Conservation (phyloP, 2,113 vertebrate genomes). For the Pseudopodoces humilis region DNA sequence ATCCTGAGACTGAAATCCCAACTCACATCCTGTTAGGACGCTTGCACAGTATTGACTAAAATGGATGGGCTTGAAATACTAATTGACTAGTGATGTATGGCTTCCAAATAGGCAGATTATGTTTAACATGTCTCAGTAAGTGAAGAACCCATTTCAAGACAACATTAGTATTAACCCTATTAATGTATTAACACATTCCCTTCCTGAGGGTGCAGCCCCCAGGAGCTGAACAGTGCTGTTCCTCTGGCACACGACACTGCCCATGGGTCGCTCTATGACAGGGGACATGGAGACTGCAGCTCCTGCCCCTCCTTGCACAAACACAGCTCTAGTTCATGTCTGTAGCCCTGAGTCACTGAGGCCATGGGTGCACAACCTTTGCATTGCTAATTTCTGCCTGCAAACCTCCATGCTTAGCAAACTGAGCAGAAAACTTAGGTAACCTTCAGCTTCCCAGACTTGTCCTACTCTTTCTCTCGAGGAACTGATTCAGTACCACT, state of each 20-base stretch:
- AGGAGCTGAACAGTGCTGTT: rapidly evolving
- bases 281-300: not conserved
- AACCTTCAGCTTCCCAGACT: not conserved
- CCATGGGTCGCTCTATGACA: rapidly evolving
- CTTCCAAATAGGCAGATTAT: not conserved
- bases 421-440: not conserved
- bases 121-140: not conserved
- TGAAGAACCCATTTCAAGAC: not conserved
- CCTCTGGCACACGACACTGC: not conserved
- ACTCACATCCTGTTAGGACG: not conserved
- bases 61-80: not conserved
- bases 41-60: not conserved
- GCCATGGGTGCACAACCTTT: not conserved
- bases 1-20: not conserved
- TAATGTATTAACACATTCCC: not conserved
- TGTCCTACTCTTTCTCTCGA: not conserved
- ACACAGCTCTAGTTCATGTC: not conserved
- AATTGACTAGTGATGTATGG: not conserved
- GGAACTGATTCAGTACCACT: not conserved
- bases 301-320: not conserved
- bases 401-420: not conserved
- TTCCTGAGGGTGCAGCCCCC: not conserved
- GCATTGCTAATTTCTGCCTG: not conserved
- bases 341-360: not conserved
- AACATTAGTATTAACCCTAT: not conserved